Percentiles rank a stretch among this genome's conserved stretches.
These are phyloP conservation scores for Patella vulgata DNA, from an alignment of 1,140 invertebrate genomes.

Conservation along the genomic window DNA sequence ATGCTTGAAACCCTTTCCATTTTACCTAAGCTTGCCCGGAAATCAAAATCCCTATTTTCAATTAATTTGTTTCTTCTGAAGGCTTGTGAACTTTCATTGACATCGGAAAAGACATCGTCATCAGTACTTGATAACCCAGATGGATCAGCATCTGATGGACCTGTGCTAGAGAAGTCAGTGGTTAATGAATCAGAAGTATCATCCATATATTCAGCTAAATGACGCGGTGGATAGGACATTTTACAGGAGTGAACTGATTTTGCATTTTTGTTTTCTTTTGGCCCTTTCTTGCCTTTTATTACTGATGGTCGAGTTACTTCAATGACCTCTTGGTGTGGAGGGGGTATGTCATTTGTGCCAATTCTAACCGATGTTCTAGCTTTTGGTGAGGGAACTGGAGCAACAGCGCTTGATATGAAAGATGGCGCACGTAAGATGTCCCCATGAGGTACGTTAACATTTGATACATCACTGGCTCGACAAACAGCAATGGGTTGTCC, in stretches of 20 bases:
- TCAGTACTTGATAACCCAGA: slow-evolving; percentile 27
- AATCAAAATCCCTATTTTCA: too few species aligned
- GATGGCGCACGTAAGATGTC: background rate
- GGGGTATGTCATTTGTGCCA: slow-evolving; percentile 30
- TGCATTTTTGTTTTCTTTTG: slow-evolving; percentile 34
- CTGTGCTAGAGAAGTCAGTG: slow-evolving; percentile 28
- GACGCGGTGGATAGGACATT: slow-evolving; percentile 29
- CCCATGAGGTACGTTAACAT: background rate
- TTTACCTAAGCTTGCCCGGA: too few species aligned
- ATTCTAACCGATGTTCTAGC: slow-evolving; percentile 9
- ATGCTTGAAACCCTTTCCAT: too few species aligned
- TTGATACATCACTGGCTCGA: background rate
- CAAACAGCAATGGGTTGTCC: background rate
- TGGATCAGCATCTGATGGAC: slow-evolving; percentile 23
- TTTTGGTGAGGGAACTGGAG: background rate
- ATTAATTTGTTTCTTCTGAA: background rate
- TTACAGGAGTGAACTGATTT: slow-evolving; percentile 32
- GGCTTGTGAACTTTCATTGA: background rate
- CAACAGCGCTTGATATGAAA: too few species aligned
- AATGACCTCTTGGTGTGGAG: slow-evolving; percentile 45
- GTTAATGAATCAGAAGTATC: slow-evolving; percentile 10
- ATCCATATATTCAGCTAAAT: slow-evolving; percentile 35
- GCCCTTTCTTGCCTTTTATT: slow-evolving; percentile 11
- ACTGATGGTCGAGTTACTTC: slow-evolving; percentile 37
- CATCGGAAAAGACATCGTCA: slow-evolving; percentile 24